phyloP scores from a whole-genome alignment of 2,113 vertebrate species.

The Pampusana beccarii region DNA sequence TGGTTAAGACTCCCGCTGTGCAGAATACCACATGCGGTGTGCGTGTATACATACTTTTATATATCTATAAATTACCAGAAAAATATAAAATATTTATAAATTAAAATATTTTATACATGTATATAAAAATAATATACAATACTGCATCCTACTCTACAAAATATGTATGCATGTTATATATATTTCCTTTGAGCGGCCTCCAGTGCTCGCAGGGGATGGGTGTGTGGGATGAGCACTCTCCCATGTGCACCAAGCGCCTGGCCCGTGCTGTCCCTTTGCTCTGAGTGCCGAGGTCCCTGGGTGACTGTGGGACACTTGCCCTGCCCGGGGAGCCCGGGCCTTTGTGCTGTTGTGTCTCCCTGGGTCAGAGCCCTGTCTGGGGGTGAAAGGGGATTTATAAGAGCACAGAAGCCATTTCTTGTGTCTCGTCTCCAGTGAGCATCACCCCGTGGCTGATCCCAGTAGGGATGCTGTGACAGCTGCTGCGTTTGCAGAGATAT shows the following conservation, averaged over 20 bases:
- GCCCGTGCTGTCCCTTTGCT: not conserved
- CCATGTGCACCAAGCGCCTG: not conserved
- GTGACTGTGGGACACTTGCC: rapidly evolving
- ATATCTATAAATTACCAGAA: not conserved
- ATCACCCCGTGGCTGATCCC: not conserved
- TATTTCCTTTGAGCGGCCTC: not conserved
- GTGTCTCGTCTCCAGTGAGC: not conserved
- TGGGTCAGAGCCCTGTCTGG: not conserved
- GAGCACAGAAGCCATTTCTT: not conserved
- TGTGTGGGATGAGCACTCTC: not conserved
- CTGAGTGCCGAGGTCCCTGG: not conserved
- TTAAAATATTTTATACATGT: not conserved
- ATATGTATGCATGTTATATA: rapidly evolving
- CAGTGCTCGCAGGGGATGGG: not conserved
- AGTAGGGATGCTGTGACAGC: rapidly evolving
- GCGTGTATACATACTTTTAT: not conserved
- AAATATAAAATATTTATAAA: not conserved
- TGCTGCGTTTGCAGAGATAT: not conserved
- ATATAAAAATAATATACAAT: too few relatives aligned
- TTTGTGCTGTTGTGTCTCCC: not conserved
- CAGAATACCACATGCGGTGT: not conserved
- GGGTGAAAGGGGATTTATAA: not conserved
- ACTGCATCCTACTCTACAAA: not conserved
- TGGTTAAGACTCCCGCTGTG: not conserved
- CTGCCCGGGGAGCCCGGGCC: not conserved